Conservation (phyloP, 2,797 vertebrate species). For the Neosalanx taihuensis region DNA sequence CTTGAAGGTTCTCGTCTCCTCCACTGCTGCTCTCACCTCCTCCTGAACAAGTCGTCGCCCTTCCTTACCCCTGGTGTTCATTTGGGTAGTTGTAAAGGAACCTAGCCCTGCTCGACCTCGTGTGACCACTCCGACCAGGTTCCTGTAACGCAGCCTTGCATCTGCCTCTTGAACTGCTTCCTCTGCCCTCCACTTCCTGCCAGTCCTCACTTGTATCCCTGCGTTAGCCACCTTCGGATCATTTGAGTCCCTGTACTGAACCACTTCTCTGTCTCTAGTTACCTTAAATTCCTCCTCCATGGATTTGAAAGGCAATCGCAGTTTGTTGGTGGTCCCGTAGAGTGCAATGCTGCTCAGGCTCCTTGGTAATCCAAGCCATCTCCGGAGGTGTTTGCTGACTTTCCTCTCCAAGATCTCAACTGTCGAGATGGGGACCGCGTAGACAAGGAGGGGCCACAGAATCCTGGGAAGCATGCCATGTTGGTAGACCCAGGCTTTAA, state of each 20-base stretch:
- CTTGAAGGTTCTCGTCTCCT: background rate
- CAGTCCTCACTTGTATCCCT: constrained; percentile 9
- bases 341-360: constrained; percentile 26
- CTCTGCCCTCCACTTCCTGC: background rate
- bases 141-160: background rate
- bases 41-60: background rate
- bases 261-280: background rate
- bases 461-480: constrained; percentile 19
- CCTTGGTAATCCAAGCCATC: constrained; percentile 11
- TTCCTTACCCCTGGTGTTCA: background rate
- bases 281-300: constrained; percentile 4
- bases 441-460: constrained; percentile 15
- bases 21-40: background rate
- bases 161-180: constrained; percentile 16
- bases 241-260: constrained; percentile 1
- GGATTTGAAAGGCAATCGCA: constrained; percentile 15
- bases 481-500: constrained; percentile 17
- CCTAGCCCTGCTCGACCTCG: background rate
- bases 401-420: constrained; percentile 4
- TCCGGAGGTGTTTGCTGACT: constrained; percentile 11
- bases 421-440: background rate
- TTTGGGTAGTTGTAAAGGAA: too few species aligned
- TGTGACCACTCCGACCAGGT: background rate
- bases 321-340: constrained; percentile 19
- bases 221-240: constrained; percentile 5